Evolutionary conservation across 2,797 vertebrate genomes (phyloP).

Genomic region (Syndactyla subalaris): DNA sequence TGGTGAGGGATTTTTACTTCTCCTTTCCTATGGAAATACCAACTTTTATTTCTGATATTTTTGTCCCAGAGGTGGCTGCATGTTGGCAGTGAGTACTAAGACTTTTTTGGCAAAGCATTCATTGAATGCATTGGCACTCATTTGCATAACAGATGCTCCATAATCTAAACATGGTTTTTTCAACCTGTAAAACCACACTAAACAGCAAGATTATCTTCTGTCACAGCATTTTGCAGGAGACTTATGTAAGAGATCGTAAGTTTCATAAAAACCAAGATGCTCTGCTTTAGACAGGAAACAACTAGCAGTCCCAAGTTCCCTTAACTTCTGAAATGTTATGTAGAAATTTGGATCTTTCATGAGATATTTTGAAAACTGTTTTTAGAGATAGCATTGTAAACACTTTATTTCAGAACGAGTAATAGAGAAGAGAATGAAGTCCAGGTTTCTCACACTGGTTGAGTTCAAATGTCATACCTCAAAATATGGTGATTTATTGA

Average conservation of each 20-base stretch:
- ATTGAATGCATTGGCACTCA: not conserved
- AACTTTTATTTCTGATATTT: not conserved
- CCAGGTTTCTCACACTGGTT: not conserved
- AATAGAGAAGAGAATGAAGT: not conserved
- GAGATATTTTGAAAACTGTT: not conserved
- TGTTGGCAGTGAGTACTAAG: not conserved
- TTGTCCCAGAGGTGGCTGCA: not conserved
- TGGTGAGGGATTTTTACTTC: not conserved
- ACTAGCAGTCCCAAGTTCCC: not conserved
- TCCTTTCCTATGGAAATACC: not conserved
- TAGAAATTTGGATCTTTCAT: not conserved
- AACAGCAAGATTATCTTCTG: not conserved
- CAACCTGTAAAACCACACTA: not conserved
- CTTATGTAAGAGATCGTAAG: not conserved
- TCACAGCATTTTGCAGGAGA: not conserved
- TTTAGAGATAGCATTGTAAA: not conserved
- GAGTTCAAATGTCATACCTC: not conserved
- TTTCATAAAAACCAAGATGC: not conserved
- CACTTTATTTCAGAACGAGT: not conserved
- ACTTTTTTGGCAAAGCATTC: not conserved
- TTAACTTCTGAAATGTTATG: not conserved
- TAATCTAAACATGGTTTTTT: not conserved
- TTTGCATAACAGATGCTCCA: not conserved
- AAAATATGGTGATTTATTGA: not conserved
- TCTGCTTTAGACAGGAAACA: not conserved